Percentiles rank a stretch among this genome's conserved stretches.
These are phyloP conservation scores for Brachynemurus nebulosus DNA, from an alignment of 2,888 invertebrate genomes.

Conservation along the genomic window DNA sequence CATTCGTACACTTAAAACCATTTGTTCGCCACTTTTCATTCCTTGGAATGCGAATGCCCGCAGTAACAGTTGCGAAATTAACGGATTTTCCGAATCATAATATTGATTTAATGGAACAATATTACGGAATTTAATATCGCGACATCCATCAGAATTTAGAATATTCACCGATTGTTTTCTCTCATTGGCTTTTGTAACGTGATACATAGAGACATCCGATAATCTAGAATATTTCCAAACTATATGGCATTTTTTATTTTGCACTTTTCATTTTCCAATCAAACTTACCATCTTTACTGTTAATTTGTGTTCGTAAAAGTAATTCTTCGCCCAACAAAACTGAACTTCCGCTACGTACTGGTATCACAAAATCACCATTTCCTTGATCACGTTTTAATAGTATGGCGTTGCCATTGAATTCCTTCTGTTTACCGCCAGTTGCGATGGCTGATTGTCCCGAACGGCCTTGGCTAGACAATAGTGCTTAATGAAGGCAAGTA, in stretches of 20 bases:
- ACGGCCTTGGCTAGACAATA: slow-evolving; percentile 22
- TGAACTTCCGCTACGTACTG: slow-evolving; percentile 33
- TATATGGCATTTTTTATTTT: slow-evolving; percentile 16
- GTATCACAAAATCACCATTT: slow-evolving; percentile 35
- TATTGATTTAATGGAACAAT: slow-evolving; percentile 33
- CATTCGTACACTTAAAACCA: slow-evolving; percentile 39
- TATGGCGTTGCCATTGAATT: slow-evolving; percentile 38
- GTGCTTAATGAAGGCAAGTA: neutral
- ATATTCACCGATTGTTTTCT: slow-evolving; percentile 29
- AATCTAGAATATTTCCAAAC: slow-evolving; percentile 41
- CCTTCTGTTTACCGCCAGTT: slow-evolving; percentile 38
- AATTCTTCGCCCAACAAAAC: slow-evolving; percentile 44
- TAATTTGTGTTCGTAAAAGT: slow-evolving; percentile 36
- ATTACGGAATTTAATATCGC: slow-evolving; percentile 32
- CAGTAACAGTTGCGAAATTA: slow-evolving; percentile 33
- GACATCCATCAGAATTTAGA: slow-evolving; percentile 33
- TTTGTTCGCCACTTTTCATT: slow-evolving; percentile 40
- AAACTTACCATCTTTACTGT: slow-evolving; percentile 35
- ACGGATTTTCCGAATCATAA: slow-evolving; percentile 27
- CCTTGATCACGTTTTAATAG: slow-evolving; percentile 33
- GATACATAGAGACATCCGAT: slow-evolving; percentile 35
- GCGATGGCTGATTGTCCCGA: slow-evolving; percentile 30
- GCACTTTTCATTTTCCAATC: neutral
- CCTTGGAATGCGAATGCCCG: slow-evolving; percentile 45
- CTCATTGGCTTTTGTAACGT: slow-evolving; percentile 23